Base-by-base conservation (phyloP, 2,888 invertebrate genomes). In the Venustoraphidia nigricollis region DNA sequence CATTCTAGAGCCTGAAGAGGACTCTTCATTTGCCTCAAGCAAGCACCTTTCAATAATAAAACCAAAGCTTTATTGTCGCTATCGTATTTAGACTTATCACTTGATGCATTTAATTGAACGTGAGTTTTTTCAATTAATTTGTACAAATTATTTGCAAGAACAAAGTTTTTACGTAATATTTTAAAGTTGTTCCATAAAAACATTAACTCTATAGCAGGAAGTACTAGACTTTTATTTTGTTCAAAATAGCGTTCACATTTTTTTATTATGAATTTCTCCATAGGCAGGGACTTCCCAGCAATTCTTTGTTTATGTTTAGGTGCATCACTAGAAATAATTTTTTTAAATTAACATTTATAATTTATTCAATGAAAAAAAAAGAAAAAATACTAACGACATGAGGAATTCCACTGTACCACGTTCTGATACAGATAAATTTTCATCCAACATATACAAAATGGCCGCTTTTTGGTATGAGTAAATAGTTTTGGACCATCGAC, bases 181-280 rank as follows among this genome's bases (percentile, higher is more conserved):
- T 82, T 80, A 64, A 95, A 90, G 57, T 90, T 77, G 68, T 95
- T 95, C 94, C 94, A 95, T 8, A 94, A 72, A 61, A 88, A 94
- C 63, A 95, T 75, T 51, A 95, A 71, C 66, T 96, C 96, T 53
- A 90, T 70, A 14, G 83, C 83, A 1, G 96, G 94, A 55, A 95
- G 71, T 6, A 85, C 67, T 27, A 97, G 71, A 39, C 70, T 71
- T 46, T 81, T 75, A 45, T 80, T 77, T 63, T 93, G 91, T 37
- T 74, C 73, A 52, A 78, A 75, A 66, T 80, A 95, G 45, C 92
- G 76, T 54, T 81, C 78, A 41, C 90, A 78, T 56, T 91, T 89
- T 60, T 82, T 84, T n/a, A 89, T 78, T 42, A 87, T 85, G 67
- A 95, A 96, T 66, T 97, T 97, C 67, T 97, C 96, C 79, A 95